Conservation (phyloP, 2,797 vertebrate genomes). For the Gouania willdenowi region DNA sequence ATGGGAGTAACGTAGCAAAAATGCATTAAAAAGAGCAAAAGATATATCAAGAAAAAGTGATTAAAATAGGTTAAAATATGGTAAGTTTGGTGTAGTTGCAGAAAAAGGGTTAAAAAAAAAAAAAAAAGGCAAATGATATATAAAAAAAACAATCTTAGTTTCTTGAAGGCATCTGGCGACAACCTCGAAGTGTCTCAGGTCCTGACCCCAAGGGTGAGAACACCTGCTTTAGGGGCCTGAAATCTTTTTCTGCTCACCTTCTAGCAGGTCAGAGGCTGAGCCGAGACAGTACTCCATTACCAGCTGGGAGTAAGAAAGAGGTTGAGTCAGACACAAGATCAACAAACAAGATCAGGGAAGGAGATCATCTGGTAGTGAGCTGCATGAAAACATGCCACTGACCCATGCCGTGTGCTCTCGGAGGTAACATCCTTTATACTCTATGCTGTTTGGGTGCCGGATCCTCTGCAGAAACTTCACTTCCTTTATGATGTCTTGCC, state of each 20-base stretch:
- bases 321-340: not conserved
- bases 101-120: too few species aligned
- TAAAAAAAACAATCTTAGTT: too few species aligned
- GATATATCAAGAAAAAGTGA: too few species aligned
- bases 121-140: too few species aligned
- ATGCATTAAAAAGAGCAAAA: too few species aligned
- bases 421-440: constrained; percentile 98
- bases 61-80: too few species aligned
- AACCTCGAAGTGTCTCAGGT: too few species aligned
- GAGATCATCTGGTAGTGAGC: not conserved
- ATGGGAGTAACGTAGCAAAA: too few species aligned
- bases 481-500: constrained; percentile 99
- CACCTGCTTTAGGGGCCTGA: too few species aligned
- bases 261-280: constrained; percentile 95
- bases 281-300: constrained; percentile 99
- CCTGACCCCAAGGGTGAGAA: too few species aligned
- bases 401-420: constrained; percentile 99
- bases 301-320: constrained; percentile 70
- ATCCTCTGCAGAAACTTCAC: constrained; percentile 97
- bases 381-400: constrained; percentile 31
- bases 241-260: constrained; percentile 81
- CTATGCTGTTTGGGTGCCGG: constrained; percentile 98
- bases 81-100: too few species aligned
- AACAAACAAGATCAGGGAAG: not conserved
- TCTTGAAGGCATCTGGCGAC: too few species aligned